phyloP scores from a whole-genome alignment of 2,113 vertebrate genomes.

The Datnioides undecimradiatus region DNA sequence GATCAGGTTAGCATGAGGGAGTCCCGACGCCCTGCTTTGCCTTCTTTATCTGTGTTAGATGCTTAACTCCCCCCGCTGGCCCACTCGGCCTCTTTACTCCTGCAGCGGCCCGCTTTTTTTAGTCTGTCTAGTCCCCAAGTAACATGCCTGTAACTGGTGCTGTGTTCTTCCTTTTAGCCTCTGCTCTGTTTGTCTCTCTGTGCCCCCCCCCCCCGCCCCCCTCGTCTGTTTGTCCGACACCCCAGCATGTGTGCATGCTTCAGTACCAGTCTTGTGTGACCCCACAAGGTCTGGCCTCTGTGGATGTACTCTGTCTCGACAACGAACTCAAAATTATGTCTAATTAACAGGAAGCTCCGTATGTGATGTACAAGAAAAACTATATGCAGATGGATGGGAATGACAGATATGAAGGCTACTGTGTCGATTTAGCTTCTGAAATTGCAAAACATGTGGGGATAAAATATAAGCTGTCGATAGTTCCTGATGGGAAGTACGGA shows the following conservation, averaged over 20 bases:
- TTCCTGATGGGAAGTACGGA: slow-evolving; percentile 96
- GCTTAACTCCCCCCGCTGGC: slow-evolving; percentile 48
- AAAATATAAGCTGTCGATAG: slow-evolving; percentile 96
- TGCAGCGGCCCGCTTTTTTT: slow-evolving; percentile 55
- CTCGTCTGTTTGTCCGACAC: slow-evolving; percentile 35
- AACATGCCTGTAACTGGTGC: slow-evolving; percentile 28
- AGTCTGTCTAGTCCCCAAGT: slow-evolving; percentile 35
- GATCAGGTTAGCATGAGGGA: slow-evolving; percentile 65
- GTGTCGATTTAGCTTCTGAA: slow-evolving; percentile 99
- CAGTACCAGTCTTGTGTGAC: slow-evolving; percentile 43
- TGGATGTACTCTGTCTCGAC: slow-evolving; percentile 49
- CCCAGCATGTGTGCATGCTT: slow-evolving; percentile 67
- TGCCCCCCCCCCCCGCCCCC: slow-evolving; percentile 47
- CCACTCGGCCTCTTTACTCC: slow-evolving; percentile 36
- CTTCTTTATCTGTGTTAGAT: slow-evolving; percentile 46
- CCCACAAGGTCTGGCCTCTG: slow-evolving; percentile 51
- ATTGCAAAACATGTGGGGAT: slow-evolving; percentile 99
- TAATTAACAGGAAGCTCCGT: slow-evolving; percentile 96
- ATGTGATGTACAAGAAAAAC: slow-evolving; percentile 99
- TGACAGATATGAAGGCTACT: slow-evolving; percentile 99
- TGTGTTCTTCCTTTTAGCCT: slow-evolving; percentile 39
- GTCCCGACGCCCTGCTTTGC: slow-evolving; percentile 53
- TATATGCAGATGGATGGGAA: slow-evolving; percentile 96
- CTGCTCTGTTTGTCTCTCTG: slow-evolving; percentile 41
- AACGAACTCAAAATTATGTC: slow-evolving; percentile 81